Conservation (phyloP, 2,113 vertebrate species). For the Chascanopsetta lugubris region DNA sequence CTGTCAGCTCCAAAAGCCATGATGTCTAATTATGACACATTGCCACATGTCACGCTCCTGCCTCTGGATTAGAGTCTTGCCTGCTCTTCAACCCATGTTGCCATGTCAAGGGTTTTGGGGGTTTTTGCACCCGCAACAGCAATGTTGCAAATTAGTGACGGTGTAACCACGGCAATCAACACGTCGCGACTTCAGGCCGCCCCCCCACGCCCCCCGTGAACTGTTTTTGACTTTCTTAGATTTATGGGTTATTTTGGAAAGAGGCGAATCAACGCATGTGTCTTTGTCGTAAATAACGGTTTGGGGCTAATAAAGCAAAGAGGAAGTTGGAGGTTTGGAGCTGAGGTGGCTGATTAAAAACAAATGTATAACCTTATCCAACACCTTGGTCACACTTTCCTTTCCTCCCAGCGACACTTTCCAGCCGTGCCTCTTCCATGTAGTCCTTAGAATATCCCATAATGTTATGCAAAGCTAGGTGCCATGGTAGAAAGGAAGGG, state of each 20-base stretch:
- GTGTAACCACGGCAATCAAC: conserved; percentile 7
- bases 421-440: neutral
- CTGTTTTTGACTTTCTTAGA: neutral
- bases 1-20: conserved; percentile 13
- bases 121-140: neutral
- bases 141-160: conserved; percentile 13
- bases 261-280: neutral
- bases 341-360: conserved; percentile 15
- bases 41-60: conserved; percentile 2
- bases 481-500: neutral
- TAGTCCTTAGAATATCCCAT: neutral
- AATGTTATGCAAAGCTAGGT: conserved; percentile 9
- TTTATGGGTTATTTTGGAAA: conserved; percentile 15
- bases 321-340: neutral
- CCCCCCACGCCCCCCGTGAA: neutral
- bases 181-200: too few species aligned
- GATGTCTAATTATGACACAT: conserved; percentile 35
- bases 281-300: neutral
- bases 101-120: neutral
- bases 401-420: conserved; percentile 3
- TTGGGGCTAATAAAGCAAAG: neutral
- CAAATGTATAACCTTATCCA: conserved; percentile 5
- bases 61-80: conserved; percentile 2
- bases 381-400: neutral
- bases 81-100: conserved; percentile 1